Percentiles rank a stretch among this genome's conserved stretches.
Conservation (phyloP, 2,888 invertebrate species). For the Morinoia aosen region DNA sequence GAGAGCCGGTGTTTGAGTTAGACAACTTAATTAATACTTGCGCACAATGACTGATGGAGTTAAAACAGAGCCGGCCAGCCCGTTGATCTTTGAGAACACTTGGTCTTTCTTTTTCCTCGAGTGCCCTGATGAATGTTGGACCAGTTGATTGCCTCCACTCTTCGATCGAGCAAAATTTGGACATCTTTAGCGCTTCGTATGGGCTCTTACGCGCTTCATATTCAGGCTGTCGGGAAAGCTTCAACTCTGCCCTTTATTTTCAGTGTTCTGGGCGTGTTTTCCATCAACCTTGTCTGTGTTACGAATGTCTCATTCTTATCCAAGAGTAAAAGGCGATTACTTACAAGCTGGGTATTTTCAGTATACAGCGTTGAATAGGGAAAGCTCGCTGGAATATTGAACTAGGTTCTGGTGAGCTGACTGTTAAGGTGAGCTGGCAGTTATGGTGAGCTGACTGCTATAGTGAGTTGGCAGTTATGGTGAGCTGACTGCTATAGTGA, state of each 20-base stretch:
- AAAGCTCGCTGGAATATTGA: no score
- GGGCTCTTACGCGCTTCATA: not conserved
- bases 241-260: not conserved
- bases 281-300: not conserved
- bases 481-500: no score
- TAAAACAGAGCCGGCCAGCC: not conserved
- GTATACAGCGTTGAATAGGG: no score
- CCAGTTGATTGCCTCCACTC: constrained; percentile 27
- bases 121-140: constrained; percentile 34
- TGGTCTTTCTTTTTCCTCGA: constrained; percentile 21
- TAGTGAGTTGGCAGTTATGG: no score
- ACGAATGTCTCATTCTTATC: not conserved
- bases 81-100: constrained; percentile 40
- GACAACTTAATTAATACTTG: constrained; percentile 37
- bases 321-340: no score
- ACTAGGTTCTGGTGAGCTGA: no score
- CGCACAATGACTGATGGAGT: constrained; percentile 40
- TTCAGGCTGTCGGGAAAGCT: not conserved
- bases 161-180: constrained; percentile 20
- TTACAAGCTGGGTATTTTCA: no score
- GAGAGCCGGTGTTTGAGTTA: constrained; percentile 10
- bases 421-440: no score
- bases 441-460: no score
- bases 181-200: constrained; percentile 13
- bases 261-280: not conserved